Conservation (phyloP, 2,888 invertebrate genomes). For the Mythimna vitellina region DNA sequence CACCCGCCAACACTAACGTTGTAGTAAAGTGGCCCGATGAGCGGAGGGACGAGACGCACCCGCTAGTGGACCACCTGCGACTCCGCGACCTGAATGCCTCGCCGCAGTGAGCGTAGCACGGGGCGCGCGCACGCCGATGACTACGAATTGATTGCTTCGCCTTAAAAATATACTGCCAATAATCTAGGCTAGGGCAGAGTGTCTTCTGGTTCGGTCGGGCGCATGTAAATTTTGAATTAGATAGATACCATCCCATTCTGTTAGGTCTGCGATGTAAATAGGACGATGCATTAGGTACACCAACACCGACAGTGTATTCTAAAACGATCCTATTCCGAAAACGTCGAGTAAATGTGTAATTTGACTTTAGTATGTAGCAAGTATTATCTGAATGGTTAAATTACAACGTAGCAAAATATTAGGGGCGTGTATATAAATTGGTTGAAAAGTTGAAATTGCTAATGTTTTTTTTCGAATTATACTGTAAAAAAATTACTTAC, state of each 20-base stretch:
- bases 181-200: conserved; percentile 74
- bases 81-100: conserved; percentile 81
- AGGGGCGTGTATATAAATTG: conserved; percentile 44
- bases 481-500: conserved; percentile 21
- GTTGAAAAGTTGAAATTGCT: conserved; percentile 38
- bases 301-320: conserved; percentile 59
- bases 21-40: conserved; percentile 87
- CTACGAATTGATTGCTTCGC: conserved; percentile 78
- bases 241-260: conserved; percentile 71
- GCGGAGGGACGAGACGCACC: conserved; percentile 74
- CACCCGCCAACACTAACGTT: conserved; percentile 78
- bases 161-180: conserved; percentile 77
- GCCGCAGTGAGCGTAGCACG: conserved; percentile 77
- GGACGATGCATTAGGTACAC: conserved; percentile 63
- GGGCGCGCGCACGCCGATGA: conserved; percentile 67
- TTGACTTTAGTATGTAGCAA: conserved; percentile 68
- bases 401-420: conserved; percentile 52
- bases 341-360: conserved; percentile 62
- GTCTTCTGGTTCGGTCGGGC: conserved; percentile 75
- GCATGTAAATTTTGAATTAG: conserved; percentile 71
- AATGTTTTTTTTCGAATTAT: conserved; percentile 18
- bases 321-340: conserved; percentile 55
- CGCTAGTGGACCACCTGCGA: conserved; percentile 81
- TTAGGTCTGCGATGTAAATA: conserved; percentile 77
- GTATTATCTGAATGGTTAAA: conserved; percentile 65